Base-by-base conservation (phyloP, 1,140 invertebrate species). In the Drosophila obscura region DNA sequence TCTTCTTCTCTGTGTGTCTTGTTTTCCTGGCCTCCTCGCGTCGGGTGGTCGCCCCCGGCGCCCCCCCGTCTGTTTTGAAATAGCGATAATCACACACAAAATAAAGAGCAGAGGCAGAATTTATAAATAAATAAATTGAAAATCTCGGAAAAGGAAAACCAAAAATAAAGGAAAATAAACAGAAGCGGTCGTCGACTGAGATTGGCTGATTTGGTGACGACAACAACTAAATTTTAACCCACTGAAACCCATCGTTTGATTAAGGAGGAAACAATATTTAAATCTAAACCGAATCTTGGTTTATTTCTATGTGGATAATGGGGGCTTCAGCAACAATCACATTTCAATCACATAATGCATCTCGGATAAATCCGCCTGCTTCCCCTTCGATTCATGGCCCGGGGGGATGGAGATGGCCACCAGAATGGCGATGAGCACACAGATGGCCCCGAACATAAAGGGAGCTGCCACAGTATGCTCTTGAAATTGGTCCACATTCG, bases 391-490 rank as follows among this genome's bases (percentile, higher is more conserved):
- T 1, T 9, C 6, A 69, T 92, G 92, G 72, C 94, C 93, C 77
- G 97, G 96, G 26, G 97, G 97, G 85, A 98, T 97, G 93, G 98
- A 98, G 50, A 96, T 95, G 48, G 97, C 96, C 67, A 99, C 97
- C 57, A 98, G 92, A 79, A 99, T 94, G 24, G 98, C 98, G 91
- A 97, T 96, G 71, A 99, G 96, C 58, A 99, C 99, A 90, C 99
- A 94, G 84, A 99, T 94, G 49, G 98, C 97, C 59, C 99, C 99
- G 93, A 99, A 98, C 35, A 99, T 96, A 93, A 99, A 99, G 11
- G 99, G 98, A n/a, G 98, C 99, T 44, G 98, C 98, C 74, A 99
- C 95, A 75, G 99, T 92, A 92, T 96, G 93, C 35, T 90, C 48
- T 48, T 35, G 31, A 28, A 28, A 28, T 6, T 6, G 1, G 5